Base-by-base conservation (phyloP, 2,113 vertebrate genomes). In the Cyanoderma ruficeps region DNA sequence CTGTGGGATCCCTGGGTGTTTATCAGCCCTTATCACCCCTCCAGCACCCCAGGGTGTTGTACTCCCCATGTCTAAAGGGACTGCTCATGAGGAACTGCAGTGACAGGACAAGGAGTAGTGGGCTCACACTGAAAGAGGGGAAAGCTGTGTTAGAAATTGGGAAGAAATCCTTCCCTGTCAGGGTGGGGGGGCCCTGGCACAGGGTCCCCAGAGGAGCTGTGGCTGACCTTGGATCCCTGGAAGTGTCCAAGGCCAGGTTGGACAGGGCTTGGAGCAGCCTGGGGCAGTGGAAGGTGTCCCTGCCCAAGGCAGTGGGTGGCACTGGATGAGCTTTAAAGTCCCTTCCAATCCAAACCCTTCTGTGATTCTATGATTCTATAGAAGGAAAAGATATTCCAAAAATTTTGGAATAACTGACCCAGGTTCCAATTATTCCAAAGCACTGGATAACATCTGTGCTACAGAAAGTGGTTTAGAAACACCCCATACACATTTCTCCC, bases 211-310 rank as follows among this genome's bases (percentile, higher is more conserved):
- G 47, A 68, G 69, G 0, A 76, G 78, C 63, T 89, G 69, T 1
- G 63, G 47, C 30, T 83, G 41, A 7, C 8, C 41, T 41, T 74
- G 82, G 41, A 76, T 42, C 63, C 35, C 55, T 63, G 79, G 41
- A 0, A 77, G 31, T 37, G 41, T 0, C n/a, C 56, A 35, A 69
- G 47, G 31, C 25, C 63, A 56, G 41, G 30, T 0, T 83, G 63
- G 30, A 69, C 0, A 0, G 31, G 30, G 17, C 21, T 69, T 4
- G 17, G 79, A 69, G 31, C 6, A 55, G 0, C 25, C 41, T 61
- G 63, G 25, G 9, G 12, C 0, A 27, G 39, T 42, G 56, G 25
- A 11, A 89, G 13, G 8, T 47, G 63, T 27, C 21, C 31, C 31
- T 56, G 57, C 17, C 28, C 21, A 23, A 3, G 12, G 41, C 24